Base-by-base conservation (phyloP, 2,113 vertebrate genomes). In the Callithrix jacchus region DNA sequence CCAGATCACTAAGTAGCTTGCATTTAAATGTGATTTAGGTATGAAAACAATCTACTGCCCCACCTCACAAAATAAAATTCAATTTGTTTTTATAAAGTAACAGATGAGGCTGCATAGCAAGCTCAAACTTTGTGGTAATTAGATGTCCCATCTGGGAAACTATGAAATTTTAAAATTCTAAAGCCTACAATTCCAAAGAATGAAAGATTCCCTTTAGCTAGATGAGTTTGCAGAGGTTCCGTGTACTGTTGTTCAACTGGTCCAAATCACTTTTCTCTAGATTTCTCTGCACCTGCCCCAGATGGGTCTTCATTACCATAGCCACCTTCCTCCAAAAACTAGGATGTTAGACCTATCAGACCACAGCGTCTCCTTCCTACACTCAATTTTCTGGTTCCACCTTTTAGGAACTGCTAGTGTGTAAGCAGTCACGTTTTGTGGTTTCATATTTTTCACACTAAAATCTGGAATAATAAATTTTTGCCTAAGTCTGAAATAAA, bases 71-170 rank as follows among this genome's bases (percentile, higher is more conserved):
- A 89, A 81, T 61, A 92, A 88, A 80, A n/a, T 58, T 68, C 23
- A 35, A 8, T 70, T 89, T 40, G 3, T 80, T 94, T 95, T 82
- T 49, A 89, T 71, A 91, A 91, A 93, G 37, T 77, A 73, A 35
- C 32, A 64, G 0, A 1, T 12, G 6, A 88, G 30, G 37, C 32
- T 95, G 85, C 13, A 5, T 35, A 54, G n/a, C 21, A 37, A 68
- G 32, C 32, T 93, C 80, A 84, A 20, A 49, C 35, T 93, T 52
- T 71, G 21, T 91, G 35, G 5, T 95, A n/a, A 88, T 73, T n/a
- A 3, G 74, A 42, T 80, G 13, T 79, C 18, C 77, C 18, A 35
- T 68, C 66, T 83, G 49, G n/a, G 64, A 93, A 86, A 81, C 40
- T 76, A 88, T 35, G 8, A 73, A 47, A 81, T 14, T 64, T 64